Evolutionary conservation across 2,797 vertebrate species (phyloP), one percentile per base, ranked within the genome.

Genomic region (Micromesistius poutassou): DNA sequence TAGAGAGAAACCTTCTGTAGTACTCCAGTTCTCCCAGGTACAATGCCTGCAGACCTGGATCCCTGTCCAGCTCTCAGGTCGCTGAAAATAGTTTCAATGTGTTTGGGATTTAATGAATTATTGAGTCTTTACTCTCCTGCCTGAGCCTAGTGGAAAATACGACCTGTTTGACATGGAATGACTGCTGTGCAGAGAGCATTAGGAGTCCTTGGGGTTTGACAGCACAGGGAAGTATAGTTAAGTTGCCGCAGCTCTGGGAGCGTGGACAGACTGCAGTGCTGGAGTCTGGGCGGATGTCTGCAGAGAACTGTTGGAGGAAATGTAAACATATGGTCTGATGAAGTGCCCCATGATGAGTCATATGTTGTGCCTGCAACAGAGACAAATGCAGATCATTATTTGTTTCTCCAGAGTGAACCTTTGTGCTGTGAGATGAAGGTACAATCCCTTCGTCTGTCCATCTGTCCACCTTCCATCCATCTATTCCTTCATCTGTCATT

Each of bases 61-160:
- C 84, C 78, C 77, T 87, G 25, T 78, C 77, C 82, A 81, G 77
- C 13, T 71, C 74, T 77, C 77, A 76, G 36, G 12, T 30, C 77
- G 36, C 76, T 38, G 30, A 77, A 81, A 87, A 89, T 85, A 30
- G 81, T 10, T 88, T 88, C 85, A 83, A 74, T 33, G 78, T 91
- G 88, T 86, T 74, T 70, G 73, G 75, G 74, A 87, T 81, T 85
- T 82, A 76, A 79, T 74, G 77, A 87, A 83, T 80, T 1, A 85
- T 79, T 76, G 68, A 83, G 77, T 28, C 72, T 81, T 82, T 38
- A 87, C 80, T 77, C 85, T 83, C 13, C 70, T 30, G 81, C 40
- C 30, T 71, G 74, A 76, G 71, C 77, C 74, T 12, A 9, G 62
- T 13, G 76, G 81, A 87, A 89, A 84, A 83, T 82, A 77, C 77